Conservation (phyloP, 1,140 invertebrate genomes). For the Drosophila biarmipes region DNA sequence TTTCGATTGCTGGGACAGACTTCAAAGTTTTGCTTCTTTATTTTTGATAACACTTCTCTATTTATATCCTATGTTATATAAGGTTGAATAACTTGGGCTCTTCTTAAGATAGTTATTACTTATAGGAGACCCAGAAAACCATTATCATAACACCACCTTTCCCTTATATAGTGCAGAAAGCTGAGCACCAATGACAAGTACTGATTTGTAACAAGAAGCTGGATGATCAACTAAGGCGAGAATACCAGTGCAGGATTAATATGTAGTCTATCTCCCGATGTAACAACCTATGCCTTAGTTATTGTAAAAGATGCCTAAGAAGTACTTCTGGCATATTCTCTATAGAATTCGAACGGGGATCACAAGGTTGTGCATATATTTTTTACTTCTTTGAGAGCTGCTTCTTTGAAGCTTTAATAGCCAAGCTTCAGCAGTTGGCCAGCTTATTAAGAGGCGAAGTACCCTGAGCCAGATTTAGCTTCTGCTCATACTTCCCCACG, state of each 20-base stretch:
- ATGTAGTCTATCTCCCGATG: background rate
- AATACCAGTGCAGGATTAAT: background rate
- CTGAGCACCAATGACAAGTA: background rate
- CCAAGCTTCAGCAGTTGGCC: background rate
- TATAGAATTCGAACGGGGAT: too few species aligned
- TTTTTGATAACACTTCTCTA: too few species aligned
- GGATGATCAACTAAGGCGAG: background rate
- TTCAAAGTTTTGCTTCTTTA: background rate
- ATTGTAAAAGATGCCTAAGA: background rate
- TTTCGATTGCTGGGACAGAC: background rate
- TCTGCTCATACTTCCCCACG: slow-evolving; percentile 3
- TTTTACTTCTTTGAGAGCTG: too few species aligned
- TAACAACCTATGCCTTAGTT: background rate
- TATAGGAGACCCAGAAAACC: too few species aligned
- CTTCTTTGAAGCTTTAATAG: background rate
- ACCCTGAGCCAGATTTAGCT: slow-evolving; percentile 6
- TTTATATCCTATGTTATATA: too few species aligned
- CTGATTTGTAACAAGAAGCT: background rate
- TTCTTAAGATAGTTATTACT: too few species aligned
- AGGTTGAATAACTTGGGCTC: too few species aligned
- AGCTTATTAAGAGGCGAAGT: background rate
- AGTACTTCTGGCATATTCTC: background rate
- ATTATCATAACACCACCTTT: background rate
- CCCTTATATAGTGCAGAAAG: background rate
- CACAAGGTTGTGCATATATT: background rate